These are phyloP conservation scores for Cyanoderma ruficeps DNA, from an alignment of 2,113 vertebrate genomes.

Conservation along the genomic window DNA sequence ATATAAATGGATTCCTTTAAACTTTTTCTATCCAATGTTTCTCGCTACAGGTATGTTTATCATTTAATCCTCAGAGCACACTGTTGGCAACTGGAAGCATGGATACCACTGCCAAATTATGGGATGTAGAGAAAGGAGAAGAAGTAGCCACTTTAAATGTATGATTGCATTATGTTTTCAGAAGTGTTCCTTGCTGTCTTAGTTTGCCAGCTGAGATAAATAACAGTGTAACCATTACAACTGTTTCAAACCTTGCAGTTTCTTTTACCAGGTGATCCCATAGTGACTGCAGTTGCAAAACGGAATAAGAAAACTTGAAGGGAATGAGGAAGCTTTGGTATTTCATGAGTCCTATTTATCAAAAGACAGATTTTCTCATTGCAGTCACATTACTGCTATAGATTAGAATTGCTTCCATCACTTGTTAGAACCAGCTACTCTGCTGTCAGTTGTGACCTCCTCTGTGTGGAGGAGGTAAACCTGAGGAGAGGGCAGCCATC, in stretches of 20 bases:
- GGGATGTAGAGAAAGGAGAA: conserved; percentile 89
- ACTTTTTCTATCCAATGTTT: background rate
- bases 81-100: conserved; percentile 94
- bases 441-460: background rate
- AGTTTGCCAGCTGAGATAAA: background rate
- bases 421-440: background rate
- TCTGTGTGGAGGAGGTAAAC: background rate
- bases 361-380: background rate
- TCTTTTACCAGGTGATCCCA: background rate
- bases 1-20: background rate
- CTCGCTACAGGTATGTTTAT: conserved; percentile 85
- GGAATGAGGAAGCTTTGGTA: background rate
- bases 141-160: conserved; percentile 84
- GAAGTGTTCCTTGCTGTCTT: background rate
- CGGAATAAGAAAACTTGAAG: background rate
- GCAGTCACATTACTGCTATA: background rate
- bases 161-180: conserved; percentile 19
- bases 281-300: background rate
- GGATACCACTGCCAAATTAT: conserved; percentile 88
- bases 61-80: conserved; percentile 94
- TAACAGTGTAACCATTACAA: background rate
- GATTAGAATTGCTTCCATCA: background rate
- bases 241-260: background rate
- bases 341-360: background rate
- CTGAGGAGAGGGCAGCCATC: background rate